These are phyloP conservation scores for Rhinoraja longicauda DNA, from an alignment of 2,797 vertebrate genomes.

Conservation along the genomic window DNA sequence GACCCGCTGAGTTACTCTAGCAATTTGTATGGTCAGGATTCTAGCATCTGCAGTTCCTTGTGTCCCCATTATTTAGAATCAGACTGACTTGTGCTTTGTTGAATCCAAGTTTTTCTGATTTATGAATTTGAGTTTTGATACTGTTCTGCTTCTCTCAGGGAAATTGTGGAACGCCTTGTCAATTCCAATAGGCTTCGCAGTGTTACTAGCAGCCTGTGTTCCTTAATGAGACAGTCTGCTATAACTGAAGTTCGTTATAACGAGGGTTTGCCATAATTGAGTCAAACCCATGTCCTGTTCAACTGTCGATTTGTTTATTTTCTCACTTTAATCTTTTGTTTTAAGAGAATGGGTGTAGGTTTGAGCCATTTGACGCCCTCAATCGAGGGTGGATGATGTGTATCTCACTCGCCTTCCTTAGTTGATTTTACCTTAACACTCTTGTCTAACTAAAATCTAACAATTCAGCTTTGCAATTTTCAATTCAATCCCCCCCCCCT, in stretches of 20 bases:
- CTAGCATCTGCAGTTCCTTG: too few species aligned
- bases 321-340: not conserved
- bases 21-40: too few species aligned
- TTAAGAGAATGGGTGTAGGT: not conserved
- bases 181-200: too few species aligned
- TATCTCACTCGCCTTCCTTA: not conserved
- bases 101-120: not conserved
- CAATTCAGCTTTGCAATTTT: not conserved
- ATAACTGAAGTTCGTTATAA: too few species aligned
- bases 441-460: not conserved
- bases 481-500: not conserved
- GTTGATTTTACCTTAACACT: not conserved
- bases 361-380: not conserved
- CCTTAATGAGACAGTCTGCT: too few species aligned
- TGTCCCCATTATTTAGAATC: not conserved
- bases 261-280: not conserved
- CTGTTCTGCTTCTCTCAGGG: not conserved
- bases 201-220: too few species aligned
- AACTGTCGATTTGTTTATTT: not conserved
- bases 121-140: not conserved
- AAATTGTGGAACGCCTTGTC: not conserved
- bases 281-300: not conserved
- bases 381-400: not conserved
- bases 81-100: not conserved
- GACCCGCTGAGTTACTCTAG: too few species aligned